These are phyloP conservation scores for Cheirogaleus medius DNA, from an alignment of 2,113 vertebrate genomes.

Conservation along the genomic window DNA sequence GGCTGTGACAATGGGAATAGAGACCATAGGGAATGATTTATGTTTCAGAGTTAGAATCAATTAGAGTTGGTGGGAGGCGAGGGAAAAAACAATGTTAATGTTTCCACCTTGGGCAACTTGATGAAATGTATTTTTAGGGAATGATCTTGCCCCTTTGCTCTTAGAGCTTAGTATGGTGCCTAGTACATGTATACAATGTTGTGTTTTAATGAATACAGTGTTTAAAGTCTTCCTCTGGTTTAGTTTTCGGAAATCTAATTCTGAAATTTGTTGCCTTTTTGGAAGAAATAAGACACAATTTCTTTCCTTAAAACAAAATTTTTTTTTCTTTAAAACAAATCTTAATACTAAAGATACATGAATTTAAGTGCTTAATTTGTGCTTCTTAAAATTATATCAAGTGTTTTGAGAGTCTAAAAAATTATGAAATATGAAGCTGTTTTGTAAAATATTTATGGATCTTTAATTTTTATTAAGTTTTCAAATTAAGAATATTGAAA, in stretches of 20 bases:
- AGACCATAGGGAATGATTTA: neutral
- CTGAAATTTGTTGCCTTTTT: neutral
- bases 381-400: neutral
- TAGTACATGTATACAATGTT: neutral
- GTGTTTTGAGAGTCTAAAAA: neutral
- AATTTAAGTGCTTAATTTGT: neutral
- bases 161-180: neutral
- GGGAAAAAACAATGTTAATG: neutral
- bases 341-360: constrained; percentile 28
- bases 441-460: neutral
- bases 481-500: neutral
- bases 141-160: neutral
- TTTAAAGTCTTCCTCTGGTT: constrained; percentile 12
- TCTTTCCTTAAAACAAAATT: neutral
- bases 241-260: constrained; percentile 32
- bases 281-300: neutral
- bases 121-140: constrained; percentile 23
- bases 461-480: neutral
- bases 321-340: constrained; percentile 25
- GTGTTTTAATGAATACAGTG: neutral
- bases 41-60: neutral
- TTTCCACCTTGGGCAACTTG: neutral
- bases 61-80: neutral
- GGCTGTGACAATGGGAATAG: neutral
- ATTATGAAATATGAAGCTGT: constrained; percentile 34